Evolutionary conservation across 23 tunicate species (phyloP).

Genomic region (Trididemnum miniatum): DNA sequence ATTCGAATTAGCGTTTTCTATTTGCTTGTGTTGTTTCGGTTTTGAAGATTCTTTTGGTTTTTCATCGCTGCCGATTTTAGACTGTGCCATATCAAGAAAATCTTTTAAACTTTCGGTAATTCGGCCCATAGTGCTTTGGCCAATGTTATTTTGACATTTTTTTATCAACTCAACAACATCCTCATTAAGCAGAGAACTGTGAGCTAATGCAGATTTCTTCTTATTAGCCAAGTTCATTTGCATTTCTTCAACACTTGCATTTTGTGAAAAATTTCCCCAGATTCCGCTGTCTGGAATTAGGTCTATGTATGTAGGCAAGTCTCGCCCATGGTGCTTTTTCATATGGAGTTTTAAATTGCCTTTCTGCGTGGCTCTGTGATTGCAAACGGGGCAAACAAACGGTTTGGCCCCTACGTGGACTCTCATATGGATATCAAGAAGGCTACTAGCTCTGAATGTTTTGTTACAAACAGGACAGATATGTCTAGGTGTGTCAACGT

Average conservation of each 20-base stretch:
- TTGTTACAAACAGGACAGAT: slow-evolving; percentile 76
- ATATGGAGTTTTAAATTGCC: slow-evolving; percentile 90
- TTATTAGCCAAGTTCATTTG: not conserved
- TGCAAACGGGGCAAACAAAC: slow-evolving; percentile 85
- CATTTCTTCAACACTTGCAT: not conserved
- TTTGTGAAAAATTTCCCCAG: slow-evolving; percentile 70
- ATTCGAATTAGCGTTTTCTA: slow-evolving; percentile 37
- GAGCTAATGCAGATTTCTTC: slow-evolving; percentile 59
- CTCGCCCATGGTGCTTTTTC: slow-evolving; percentile 88
- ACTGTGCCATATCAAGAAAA: slow-evolving; percentile 72
- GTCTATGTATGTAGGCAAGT: slow-evolving; percentile 84
- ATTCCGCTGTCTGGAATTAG: slow-evolving; percentile 88
- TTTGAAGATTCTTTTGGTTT: too few species aligned
- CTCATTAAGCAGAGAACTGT: slow-evolving; percentile 77
- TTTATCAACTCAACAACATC: slow-evolving; percentile 82
- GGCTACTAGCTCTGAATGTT: slow-evolving; percentile 72
- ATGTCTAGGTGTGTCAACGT: slow-evolving; percentile 35
- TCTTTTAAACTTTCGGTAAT: slow-evolving; percentile 86
- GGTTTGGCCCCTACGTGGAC: slow-evolving; percentile 96
- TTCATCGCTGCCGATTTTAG: not conserved
- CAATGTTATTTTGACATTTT: slow-evolving; percentile 76
- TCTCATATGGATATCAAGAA: slow-evolving; percentile 93
- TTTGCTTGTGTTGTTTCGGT: not conserved
- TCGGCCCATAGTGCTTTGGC: slow-evolving; percentile 75
- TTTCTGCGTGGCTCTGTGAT: slow-evolving; percentile 91